Base-by-base conservation (phyloP, 2,888 invertebrate species). In the Eristalinus sepulchralis region DNA sequence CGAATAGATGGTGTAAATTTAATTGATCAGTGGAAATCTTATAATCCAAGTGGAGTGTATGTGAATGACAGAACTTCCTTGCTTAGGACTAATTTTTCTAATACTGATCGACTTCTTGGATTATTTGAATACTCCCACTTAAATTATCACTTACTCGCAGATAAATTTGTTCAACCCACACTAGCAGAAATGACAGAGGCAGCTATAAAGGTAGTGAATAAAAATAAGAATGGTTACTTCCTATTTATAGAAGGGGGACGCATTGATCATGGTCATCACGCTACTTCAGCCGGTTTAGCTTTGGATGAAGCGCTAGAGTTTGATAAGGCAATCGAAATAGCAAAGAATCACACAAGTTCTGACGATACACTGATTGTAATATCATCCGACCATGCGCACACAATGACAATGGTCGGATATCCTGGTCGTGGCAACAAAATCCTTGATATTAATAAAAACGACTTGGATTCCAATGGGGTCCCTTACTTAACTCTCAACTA, bases 341-440 rank as follows among this genome's bases (percentile, higher is more conserved):
- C 96, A 0, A 90, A 93, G 67, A 91, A 93, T 0, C 89, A 96
- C 89, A 95, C 96, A 0, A 92, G 92, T 64, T 91, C 92, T n/a
- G 92, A 94, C n/a, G 96, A 97, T 39, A 97, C 97, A 0, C 91
- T 98, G 2, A 95, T 97, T 34, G 95, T 97, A 0, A 97, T 96
- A 2, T 96, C 96, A 0, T 93, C 96, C 0, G 97, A 97, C 91
- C 97, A 97, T 90, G 95, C 96, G 0, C 97, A 97, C 88, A 95
- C 96, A 0, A 94, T 97, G 94, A 94, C 95, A 0, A 94, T 96
- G 53, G 94, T 95, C 39, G 97, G 97, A 0, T 97, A 97, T 89
- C 95, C 96, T 0, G 93, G 89, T 0, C 89, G 92, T 66, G 95
- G 95, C 9, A 93, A 92, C 10, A 90, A 94, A 63, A 94, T 95